These are phyloP conservation scores for Pitangus sulphuratus DNA, from an alignment of 2,797 vertebrate genomes.

Conservation along the genomic window DNA sequence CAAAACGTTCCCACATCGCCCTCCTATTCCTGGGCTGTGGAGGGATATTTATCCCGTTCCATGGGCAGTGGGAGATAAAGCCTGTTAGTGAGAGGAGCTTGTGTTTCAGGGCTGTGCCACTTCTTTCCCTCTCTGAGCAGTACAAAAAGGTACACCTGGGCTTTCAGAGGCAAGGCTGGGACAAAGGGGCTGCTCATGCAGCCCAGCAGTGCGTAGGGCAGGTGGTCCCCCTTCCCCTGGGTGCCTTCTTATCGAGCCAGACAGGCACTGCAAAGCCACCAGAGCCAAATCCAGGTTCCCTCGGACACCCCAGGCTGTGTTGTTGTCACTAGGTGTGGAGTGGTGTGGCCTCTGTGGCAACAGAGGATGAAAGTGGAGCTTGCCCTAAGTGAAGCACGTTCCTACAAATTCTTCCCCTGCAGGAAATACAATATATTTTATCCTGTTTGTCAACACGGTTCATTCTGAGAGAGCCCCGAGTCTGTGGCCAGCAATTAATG, in stretches of 20 bases:
- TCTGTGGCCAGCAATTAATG: conserved; percentile 66
- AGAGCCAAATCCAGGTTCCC: neutral
- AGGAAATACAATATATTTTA: conserved; percentile 30
- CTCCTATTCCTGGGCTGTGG: neutral
- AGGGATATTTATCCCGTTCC: neutral
- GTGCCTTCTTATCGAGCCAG: neutral
- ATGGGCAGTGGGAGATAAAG: neutral
- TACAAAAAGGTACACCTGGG: neutral
- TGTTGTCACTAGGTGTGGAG: neutral
- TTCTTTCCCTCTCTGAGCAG: neutral
- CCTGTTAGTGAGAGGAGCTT: neutral
- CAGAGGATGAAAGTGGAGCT: neutral
- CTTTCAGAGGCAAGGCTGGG: neutral
- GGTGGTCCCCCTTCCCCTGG: neutral
- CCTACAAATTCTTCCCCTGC: neutral
- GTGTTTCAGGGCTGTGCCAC: neutral
- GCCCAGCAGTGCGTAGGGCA: neutral
- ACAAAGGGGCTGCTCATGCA: neutral
- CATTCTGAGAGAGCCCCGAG: neutral
- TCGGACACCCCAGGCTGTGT: neutral
- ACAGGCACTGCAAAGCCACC: neutral
- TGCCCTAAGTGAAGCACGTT: neutral
- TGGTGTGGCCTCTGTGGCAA: rapidly evolving
- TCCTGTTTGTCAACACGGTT: conserved; percentile 54
- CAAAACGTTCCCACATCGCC: neutral